Evolutionary conservation across 2,797 vertebrate genomes (phyloP).

Genomic region (Florisuga fusca): DNA sequence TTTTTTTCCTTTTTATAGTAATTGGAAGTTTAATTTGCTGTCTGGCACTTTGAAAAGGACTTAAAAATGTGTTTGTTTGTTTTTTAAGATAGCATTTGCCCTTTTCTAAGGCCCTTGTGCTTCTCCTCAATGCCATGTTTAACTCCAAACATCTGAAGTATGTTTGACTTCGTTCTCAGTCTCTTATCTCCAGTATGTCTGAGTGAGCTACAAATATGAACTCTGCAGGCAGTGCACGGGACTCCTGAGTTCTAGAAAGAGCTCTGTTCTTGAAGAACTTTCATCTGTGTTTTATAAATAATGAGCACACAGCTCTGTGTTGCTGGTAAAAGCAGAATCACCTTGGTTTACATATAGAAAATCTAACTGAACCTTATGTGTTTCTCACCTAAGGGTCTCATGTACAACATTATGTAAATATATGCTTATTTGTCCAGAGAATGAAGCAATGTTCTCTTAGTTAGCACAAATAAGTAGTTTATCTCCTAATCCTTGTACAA

Average conservation of each 20-base stretch:
- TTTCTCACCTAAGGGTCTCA: conserved; percentile 14
- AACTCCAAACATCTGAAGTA: conserved; percentile 37
- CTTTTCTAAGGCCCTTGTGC: conserved; percentile 8
- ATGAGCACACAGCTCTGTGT: neutral
- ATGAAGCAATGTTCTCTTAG: conserved; percentile 38
- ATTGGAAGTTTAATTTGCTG: conserved; percentile 40
- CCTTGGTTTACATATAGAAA: neutral
- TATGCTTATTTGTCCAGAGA: neutral
- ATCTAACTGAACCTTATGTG: neutral
- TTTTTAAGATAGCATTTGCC: conserved; percentile 57
- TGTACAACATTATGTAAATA: conserved; percentile 32
- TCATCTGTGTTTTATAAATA: neutral
- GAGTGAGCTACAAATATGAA: neutral
- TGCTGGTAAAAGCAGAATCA: neutral
- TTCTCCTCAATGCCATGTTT: neutral
- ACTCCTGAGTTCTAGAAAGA: neutral
- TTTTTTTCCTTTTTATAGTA: neutral
- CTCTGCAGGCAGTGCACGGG: neutral
- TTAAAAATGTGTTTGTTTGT: conserved; percentile 26
- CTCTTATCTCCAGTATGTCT: conserved; percentile 14
- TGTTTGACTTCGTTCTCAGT: conserved; percentile 50
- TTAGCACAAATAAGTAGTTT: conserved; percentile 19
- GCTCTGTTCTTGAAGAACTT: neutral
- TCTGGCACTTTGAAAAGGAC: conserved; percentile 15
- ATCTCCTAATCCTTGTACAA: conserved; percentile 53